phyloP scores from a whole-genome alignment of 1,140 invertebrate species.

The Danaus melanippus region DNA sequence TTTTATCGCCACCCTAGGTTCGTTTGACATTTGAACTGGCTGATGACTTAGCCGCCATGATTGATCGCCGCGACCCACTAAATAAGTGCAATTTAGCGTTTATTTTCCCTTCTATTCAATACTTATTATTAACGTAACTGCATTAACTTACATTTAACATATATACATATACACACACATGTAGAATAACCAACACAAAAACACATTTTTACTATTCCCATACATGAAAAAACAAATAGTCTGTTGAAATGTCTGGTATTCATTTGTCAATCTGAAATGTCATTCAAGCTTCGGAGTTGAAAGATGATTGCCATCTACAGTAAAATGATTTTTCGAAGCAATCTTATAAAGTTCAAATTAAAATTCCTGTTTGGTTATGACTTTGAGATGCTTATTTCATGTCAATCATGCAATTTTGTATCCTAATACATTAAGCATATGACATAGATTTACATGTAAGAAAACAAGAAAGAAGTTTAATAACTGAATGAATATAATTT shows the following conservation, averaged over 20 bases:
- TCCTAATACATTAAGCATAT: constrained; percentile 21
- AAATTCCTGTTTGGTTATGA: constrained; percentile 17
- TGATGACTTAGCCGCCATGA: constrained; percentile 67
- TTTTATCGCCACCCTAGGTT: constrained; percentile 69
- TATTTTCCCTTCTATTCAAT: constrained; percentile 60
- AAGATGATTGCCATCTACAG: constrained; percentile 19
- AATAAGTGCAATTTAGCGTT: constrained; percentile 70
- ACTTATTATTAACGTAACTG: constrained; percentile 46
- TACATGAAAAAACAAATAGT: constrained; percentile 40
- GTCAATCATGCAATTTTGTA: constrained; percentile 11
- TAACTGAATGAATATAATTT: constrained; percentile 57
- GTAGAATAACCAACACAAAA: constrained; percentile 1
- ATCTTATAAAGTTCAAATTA: constrained; percentile 30
- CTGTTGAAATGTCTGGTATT: constrained; percentile 55
- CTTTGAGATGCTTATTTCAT: constrained; percentile 12
- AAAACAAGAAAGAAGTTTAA: constrained; percentile 31
- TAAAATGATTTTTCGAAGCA: constrained; percentile 26
- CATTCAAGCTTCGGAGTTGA: constrained; percentile 46
- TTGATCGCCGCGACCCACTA: constrained; percentile 68
- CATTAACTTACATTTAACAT: constrained; percentile 15
- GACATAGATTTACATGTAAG: constrained; percentile 23
- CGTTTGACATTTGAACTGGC: constrained; percentile 70
- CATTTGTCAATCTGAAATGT: constrained; percentile 62
- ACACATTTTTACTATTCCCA: constrained; percentile 15
- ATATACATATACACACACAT: not conserved